Conservation (phyloP, 2,113 vertebrate genomes). For the Hepsetus odoe region DNA sequence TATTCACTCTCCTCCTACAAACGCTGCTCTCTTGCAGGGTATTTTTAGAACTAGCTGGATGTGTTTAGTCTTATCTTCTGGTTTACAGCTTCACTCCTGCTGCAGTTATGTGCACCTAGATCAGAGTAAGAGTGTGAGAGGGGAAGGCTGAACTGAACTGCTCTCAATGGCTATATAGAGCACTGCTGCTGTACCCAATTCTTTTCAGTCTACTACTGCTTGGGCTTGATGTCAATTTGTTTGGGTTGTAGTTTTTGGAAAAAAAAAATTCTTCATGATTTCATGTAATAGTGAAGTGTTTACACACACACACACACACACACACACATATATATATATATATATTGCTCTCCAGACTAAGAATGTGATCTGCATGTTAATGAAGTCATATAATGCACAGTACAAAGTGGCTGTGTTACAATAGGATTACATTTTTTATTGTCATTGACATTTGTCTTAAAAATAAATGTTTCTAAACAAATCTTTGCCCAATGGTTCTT, state of each 20-base stretch:
- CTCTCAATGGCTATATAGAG: not conserved
- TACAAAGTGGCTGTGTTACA: no score
- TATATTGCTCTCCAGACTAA: no score
- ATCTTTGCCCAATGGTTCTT: no score
- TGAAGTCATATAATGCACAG: no score
- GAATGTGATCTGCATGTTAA: no score
- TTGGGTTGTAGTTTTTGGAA: not conserved
- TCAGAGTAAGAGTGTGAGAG: constrained; percentile 12
- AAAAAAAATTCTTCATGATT: not conserved
- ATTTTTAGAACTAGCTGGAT: constrained; percentile 41
- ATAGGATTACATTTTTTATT: no score
- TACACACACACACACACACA: no score
- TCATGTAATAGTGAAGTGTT: not conserved
- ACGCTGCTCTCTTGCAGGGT: constrained; percentile 37
- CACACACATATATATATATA: no score
- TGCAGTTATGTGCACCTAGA: not conserved
- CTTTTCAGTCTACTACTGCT: not conserved
- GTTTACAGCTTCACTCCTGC: constrained; percentile 8
- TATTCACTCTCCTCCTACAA: constrained; percentile 37
- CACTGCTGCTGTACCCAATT: not conserved
- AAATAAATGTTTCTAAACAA: no score
- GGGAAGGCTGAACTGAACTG: not conserved
- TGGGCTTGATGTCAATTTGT: constrained; percentile 12
- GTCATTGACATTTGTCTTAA: no score
- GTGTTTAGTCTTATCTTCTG: constrained; percentile 35